Evolutionary conservation across 2,888 invertebrate genomes (phyloP), one percentile per base, ranked within the genome.

Genomic region (Pseudococcus jackbeardsleyi): DNA sequence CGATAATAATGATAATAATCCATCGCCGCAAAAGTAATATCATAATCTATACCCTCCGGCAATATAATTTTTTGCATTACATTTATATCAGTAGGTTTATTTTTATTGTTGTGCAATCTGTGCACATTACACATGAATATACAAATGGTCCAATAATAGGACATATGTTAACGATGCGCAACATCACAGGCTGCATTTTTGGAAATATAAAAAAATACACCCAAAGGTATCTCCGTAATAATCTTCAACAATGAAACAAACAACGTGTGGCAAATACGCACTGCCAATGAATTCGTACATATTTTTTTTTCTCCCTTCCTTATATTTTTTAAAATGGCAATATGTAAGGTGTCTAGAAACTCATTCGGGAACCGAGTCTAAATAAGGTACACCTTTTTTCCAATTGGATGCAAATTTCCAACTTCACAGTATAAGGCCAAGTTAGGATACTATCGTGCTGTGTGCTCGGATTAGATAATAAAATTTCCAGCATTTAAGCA

Each of bases 401-500:
- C 68, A 72, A 72, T 19, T 72, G 68, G 68, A 72, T 72, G 68
- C 68, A 72, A 72, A 72, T 72, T 72, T 72, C 33, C 33, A 22
- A 64, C 9, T 22, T 33, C 7, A 26, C 50, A 64, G 26, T 72
- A 22, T 12, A 72, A 72, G 26, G 33, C 33, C 33, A 72, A 19
- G 68, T 7, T 9, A 22, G 22, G 22, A 4, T 15, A 54, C 54
- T 54, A 59, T 19, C 19, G 59, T 11, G 59, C 19, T 19, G 19
- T 19, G 59, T 59, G 19, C 19, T 8, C n/a, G 59, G 59, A 59
- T 59, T 59, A 59, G 59, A 59, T 59, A 59, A 59, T 59, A 72
- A 72, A 72, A 72, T 72, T 72, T 72, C 68, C 68, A 72, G 15
- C 68, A 15, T 72, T 72, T 72, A 33, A 72, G 68, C 68, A 72